Evolutionary conservation across 1,140 invertebrate species (phyloP).

Genomic region (Leptinotarsa texana): DNA sequence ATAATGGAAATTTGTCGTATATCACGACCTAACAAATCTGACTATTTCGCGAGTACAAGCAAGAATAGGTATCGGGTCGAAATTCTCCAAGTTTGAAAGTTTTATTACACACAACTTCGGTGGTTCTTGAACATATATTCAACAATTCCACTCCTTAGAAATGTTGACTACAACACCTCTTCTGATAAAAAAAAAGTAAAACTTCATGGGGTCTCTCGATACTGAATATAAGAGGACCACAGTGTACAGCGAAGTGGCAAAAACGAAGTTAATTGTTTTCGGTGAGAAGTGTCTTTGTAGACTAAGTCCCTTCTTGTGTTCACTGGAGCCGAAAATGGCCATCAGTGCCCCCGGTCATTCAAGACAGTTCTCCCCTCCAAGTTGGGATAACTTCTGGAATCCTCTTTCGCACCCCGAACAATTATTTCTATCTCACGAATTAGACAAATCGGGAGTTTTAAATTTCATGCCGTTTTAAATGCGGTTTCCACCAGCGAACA

Average conservation of each 20-base stretch:
- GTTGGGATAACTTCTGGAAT: constrained; percentile 32
- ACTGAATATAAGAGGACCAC: not conserved
- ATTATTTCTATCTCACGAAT: constrained; percentile 28
- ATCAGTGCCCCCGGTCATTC: constrained; percentile 38
- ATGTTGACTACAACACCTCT: too few relatives aligned
- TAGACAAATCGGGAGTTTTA: constrained; percentile 29
- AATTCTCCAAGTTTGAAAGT: too few relatives aligned
- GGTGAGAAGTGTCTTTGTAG: constrained; percentile 34
- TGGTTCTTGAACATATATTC: too few relatives aligned
- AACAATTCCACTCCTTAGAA: too few relatives aligned
- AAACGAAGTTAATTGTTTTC: constrained; percentile 8
- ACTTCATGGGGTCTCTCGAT: too few relatives aligned
- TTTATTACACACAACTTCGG: too few relatives aligned
- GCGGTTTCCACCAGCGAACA: not conserved
- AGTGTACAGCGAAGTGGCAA: not conserved
- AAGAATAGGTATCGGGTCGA: too few relatives aligned
- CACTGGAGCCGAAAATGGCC: constrained; percentile 38
- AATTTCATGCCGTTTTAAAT: not conserved
- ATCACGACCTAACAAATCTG: too few relatives aligned
- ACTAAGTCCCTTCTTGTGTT: constrained; percentile 33
- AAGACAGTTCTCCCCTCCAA: constrained; percentile 29
- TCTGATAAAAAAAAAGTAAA: too few relatives aligned
- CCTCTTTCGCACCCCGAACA: constrained; percentile 22
- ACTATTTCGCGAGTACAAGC: too few relatives aligned
- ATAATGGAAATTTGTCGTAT: too few relatives aligned